These are phyloP conservation scores for Copidosoma aretas DNA, from an alignment of 2,888 invertebrate genomes.

Conservation along the genomic window DNA sequence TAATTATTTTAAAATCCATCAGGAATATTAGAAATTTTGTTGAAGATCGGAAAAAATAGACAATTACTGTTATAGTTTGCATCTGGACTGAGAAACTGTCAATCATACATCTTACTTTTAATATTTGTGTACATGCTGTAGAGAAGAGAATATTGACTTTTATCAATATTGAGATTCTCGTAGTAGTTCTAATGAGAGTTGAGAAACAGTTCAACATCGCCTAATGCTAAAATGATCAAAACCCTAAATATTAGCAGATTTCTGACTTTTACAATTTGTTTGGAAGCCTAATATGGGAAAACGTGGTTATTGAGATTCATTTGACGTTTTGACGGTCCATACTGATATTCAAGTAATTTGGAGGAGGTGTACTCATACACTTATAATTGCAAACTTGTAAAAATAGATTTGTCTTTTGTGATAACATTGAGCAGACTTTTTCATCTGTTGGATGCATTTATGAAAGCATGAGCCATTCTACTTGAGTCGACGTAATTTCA, in stretches of 20 bases:
- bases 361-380: conserved; percentile 57
- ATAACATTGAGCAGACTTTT: conserved; percentile 39
- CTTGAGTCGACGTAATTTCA: conserved; percentile 42
- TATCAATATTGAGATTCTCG: conserved; percentile 25
- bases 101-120: no score
- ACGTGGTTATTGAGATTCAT: conserved; percentile 56
- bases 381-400: conserved; percentile 55
- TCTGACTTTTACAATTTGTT: conserved; percentile 53
- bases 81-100: no score
- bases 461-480: conserved; percentile 30
- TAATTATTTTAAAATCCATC: no score
- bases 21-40: no score
- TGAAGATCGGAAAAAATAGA: no score
- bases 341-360: conserved; percentile 49
- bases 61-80: no score
- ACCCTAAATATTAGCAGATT: conserved; percentile 40
- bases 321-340: conserved; percentile 52
- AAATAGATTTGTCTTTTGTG: conserved; percentile 28
- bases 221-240: conserved; percentile 50
- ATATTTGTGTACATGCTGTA: conserved; percentile 33
- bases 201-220: no score
- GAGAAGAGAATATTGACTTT: conserved; percentile 22
- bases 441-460: conserved; percentile 32
- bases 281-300: conserved; percentile 57
- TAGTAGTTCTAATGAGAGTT: conserved; percentile 48